These are phyloP conservation scores for Xestia ashworthii DNA, from an alignment of 2,888 invertebrate species.

Conservation along the genomic window DNA sequence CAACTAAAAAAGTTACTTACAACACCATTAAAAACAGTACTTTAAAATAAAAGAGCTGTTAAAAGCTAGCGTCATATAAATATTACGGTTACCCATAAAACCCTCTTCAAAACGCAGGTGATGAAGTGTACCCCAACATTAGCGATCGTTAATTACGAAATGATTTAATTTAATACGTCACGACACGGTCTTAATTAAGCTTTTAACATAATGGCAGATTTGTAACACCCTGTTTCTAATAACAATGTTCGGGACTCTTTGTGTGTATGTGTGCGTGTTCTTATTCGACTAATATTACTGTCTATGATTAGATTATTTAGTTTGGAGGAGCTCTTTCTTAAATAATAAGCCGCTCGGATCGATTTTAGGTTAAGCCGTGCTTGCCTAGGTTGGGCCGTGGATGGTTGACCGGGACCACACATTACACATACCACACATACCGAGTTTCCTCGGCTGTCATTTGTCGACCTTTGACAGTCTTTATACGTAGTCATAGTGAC, in stretches of 20 bases:
- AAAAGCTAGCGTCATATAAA: constrained; percentile 20
- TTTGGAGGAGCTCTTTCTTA: too few species aligned
- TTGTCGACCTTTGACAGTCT: too few species aligned
- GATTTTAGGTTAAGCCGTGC: too few species aligned
- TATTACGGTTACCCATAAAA: constrained; percentile 34
- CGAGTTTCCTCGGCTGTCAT: too few species aligned
- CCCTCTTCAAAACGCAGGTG: constrained; percentile 38
- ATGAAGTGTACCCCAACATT: constrained; percentile 41
- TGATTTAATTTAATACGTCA: constrained; percentile 52
- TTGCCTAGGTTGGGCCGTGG: too few species aligned
- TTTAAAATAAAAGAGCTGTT: constrained; percentile 23
- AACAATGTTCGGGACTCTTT: constrained; percentile 2
- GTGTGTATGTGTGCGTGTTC: background rate
- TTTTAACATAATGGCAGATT: constrained; percentile 49
- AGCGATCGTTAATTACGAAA: constrained; percentile 48
- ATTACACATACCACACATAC: too few species aligned
- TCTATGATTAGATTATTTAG: too few species aligned
- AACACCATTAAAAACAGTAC: background rate
- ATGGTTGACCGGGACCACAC: too few species aligned
- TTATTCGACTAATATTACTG: too few species aligned
- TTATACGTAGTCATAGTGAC: too few species aligned
- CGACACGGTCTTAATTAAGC: constrained; percentile 37
- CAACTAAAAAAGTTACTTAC: background rate
- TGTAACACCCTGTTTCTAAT: constrained; percentile 35
- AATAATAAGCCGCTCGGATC: too few species aligned